Conservation (phyloP, 1,140 invertebrate species). For the Hetaerina americana region DNA sequence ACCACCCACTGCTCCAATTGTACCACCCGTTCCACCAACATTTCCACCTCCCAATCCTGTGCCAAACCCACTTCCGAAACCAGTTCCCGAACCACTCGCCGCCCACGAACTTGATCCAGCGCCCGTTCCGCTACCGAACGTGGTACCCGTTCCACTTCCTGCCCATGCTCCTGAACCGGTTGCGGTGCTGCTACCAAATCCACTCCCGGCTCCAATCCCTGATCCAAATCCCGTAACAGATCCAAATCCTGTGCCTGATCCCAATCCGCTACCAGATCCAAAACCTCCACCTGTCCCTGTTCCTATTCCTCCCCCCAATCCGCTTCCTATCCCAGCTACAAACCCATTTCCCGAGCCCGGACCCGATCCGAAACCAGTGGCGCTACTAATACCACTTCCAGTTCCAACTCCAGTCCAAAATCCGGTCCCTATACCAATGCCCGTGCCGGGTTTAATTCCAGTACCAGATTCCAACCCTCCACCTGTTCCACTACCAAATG, state of each 20-base stretch:
- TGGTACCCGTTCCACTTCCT: neutral
- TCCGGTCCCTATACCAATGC: neutral
- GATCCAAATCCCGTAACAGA: neutral
- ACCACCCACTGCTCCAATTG: slow-evolving; percentile 1
- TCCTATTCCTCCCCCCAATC: neutral
- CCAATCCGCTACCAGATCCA: neutral
- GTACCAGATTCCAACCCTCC: neutral
- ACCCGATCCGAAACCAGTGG: neutral
- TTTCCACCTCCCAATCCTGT: slow-evolving; percentile 4
- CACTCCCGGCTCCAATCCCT: neutral
- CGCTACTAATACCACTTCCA: neutral
- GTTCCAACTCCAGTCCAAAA: neutral
- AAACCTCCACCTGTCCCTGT: neutral
- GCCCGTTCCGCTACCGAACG: neutral
- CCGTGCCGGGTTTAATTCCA: neutral
- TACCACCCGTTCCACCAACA: slow-evolving; percentile 1
- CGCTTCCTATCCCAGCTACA: neutral
- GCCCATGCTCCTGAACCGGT: neutral
- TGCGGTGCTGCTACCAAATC: neutral
- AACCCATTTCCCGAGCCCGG: neutral
- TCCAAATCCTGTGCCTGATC: neutral
- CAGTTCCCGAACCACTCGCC: slow-evolving; percentile 1
- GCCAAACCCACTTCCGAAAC: neutral
- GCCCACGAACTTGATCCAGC: neutral
- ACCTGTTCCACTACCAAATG: neutral